A percentile compares a stretch with the other conserved stretches of the same genome.
phyloP scores from a whole-genome alignment of 2,797 vertebrate species.

The Chiloscyllium punctatum region DNA sequence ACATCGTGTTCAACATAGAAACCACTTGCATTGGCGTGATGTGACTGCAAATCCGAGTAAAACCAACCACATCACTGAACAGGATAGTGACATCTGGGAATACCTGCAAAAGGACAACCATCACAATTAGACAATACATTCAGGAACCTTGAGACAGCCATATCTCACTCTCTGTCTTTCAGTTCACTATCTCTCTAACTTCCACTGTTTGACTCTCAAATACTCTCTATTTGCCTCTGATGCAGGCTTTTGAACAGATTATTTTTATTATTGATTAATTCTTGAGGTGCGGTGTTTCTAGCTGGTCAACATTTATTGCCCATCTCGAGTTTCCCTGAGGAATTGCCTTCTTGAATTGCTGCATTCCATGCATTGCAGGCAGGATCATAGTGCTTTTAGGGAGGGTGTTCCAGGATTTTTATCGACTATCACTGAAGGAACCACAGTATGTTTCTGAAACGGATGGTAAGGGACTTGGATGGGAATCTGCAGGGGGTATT shows the following conservation, averaged over 20 bases:
- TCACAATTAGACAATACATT: not conserved
- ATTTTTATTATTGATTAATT: not conserved
- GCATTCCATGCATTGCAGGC: too few species aligned
- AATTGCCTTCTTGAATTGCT: too few species aligned
- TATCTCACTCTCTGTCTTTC: too few species aligned
- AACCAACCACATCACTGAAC: constrained; percentile 66
- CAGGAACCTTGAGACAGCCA: not conserved
- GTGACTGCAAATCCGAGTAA: constrained; percentile 66
- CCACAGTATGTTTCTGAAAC: too few species aligned
- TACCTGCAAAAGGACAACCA: constrained; percentile 49
- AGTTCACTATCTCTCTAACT: too few species aligned
- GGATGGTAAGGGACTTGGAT: too few species aligned
- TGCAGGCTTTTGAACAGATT: not conserved
- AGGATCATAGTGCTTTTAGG: too few species aligned
- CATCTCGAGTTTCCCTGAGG: not conserved
- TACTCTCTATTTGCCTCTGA: too few species aligned
- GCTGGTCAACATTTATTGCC: not conserved
- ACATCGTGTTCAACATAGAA: constrained; percentile 67
- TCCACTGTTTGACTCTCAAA: not conserved
- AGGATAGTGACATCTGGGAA: constrained; percentile 66
- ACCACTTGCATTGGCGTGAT: constrained; percentile 66
- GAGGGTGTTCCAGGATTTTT: too few species aligned
- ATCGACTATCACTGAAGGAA: too few species aligned
- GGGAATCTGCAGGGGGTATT: too few species aligned
- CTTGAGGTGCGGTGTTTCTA: not conserved